These are phyloP conservation scores for Promerops cafer DNA, from an alignment of 2,113 vertebrate genomes.

Conservation along the genomic window DNA sequence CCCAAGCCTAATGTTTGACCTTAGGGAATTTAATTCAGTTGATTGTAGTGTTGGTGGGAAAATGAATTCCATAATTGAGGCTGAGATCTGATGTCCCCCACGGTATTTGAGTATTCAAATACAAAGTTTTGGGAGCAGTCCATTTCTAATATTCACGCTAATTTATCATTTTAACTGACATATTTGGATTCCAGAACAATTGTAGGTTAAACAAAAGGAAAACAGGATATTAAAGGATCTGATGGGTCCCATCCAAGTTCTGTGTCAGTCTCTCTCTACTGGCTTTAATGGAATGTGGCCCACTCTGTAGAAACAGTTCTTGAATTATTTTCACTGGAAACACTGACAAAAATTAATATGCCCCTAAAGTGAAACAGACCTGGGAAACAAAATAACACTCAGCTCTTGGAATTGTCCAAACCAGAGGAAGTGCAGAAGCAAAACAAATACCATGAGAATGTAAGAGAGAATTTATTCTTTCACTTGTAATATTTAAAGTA, in stretches of 20 bases:
- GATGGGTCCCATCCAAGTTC: not conserved
- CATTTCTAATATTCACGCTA: not conserved
- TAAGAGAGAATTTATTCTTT: not conserved
- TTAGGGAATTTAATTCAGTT: not conserved
- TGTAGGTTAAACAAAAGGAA: slow-evolving; percentile 22
- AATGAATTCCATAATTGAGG: not conserved
- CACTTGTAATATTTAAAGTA: not conserved
- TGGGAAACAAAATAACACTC: slow-evolving; percentile 24
- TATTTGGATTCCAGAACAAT: not conserved
- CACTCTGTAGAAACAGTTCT: not conserved
- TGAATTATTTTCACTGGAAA: slow-evolving; percentile 25
- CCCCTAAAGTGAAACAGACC: slow-evolving; percentile 25
- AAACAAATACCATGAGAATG: slow-evolving; percentile 1
- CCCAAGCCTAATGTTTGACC: not conserved
- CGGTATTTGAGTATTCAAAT: not conserved
- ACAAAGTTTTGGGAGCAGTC: not conserved
- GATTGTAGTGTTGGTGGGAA: not conserved
- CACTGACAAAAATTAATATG: slow-evolving; percentile 14
- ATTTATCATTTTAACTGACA: slow-evolving; percentile 12
- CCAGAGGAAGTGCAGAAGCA: not conserved
- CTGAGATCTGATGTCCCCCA: not conserved
- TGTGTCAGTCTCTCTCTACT: not conserved
- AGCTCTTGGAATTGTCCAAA: not conserved
- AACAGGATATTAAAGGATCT: slow-evolving; percentile 1
- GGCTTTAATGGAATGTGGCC: not conserved